Conservation (phyloP, 2,888 invertebrate species). For the Strigamia transsilvanica region DNA sequence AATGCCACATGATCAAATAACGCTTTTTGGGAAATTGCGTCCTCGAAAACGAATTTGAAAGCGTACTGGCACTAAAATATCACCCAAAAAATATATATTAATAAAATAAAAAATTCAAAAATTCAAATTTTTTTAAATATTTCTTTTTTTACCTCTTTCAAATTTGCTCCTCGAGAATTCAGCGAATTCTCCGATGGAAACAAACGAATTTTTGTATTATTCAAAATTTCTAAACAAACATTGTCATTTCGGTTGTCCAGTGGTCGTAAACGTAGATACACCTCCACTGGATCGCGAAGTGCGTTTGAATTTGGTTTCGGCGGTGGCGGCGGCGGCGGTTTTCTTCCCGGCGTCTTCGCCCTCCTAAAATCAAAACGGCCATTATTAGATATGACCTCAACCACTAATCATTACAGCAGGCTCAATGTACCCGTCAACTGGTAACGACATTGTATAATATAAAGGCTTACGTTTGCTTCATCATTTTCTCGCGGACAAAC, state of each 20-base stretch:
- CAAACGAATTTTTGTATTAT: slow-evolving; percentile 63
- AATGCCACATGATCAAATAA: slow-evolving; percentile 84
- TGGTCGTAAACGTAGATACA: slow-evolving; percentile 86
- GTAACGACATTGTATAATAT: neutral
- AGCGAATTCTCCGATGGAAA: slow-evolving; percentile 62
- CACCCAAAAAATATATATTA: neutral
- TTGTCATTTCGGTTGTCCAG: slow-evolving; percentile 71
- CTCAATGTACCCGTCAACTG: neutral
- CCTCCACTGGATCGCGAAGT: slow-evolving; percentile 76
- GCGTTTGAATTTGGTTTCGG: slow-evolving; percentile 44
- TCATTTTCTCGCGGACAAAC: neutral
- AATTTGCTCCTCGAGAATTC: slow-evolving; percentile 55
- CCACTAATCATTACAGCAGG: neutral
- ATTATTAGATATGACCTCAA: neutral
- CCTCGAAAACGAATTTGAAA: slow-evolving; percentile 82
- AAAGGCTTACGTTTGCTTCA: slow-evolving; percentile 18
- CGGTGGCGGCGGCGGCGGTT: slow-evolving; percentile 55
- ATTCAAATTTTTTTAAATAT: neutral
- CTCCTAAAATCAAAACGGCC: slow-evolving; percentile 17
- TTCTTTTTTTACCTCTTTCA: slow-evolving; percentile 57
- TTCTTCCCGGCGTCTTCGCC: slow-evolving; percentile 51
- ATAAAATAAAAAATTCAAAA: neutral
- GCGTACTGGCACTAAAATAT: slow-evolving; percentile 69
- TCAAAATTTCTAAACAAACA: slow-evolving; percentile 62
- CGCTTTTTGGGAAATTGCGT: slow-evolving; percentile 79